A percentile compares a stretch with the other conserved stretches of the same genome.
Evolutionary conservation across 2,113 vertebrate genomes (phyloP).

Genomic region (Hippocampus zosterae): DNA sequence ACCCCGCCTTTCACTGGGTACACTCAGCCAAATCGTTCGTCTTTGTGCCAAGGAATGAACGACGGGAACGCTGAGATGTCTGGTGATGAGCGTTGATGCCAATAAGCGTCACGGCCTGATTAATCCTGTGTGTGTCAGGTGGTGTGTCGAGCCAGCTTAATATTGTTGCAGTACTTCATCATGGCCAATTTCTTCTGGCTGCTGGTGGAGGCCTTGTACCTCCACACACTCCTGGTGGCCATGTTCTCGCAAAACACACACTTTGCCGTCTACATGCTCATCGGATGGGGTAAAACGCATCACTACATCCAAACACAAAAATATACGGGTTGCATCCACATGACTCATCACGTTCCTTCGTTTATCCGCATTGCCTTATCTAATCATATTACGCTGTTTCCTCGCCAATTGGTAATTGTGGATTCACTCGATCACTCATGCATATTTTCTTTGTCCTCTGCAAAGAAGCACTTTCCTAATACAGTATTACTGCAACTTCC

Average conservation of each 20-base stretch:
- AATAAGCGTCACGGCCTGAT: slow-evolving; percentile 4
- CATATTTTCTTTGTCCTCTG: too few species aligned
- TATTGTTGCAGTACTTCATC: slow-evolving; percentile 86
- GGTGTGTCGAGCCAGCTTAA: slow-evolving; percentile 84
- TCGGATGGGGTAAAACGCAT: slow-evolving; percentile 84
- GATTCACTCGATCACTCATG: too few species aligned
- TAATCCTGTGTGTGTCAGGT: slow-evolving; percentile 60
- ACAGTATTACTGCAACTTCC: too few species aligned
- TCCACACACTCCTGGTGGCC: slow-evolving; percentile 82
- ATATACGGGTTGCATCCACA: too few species aligned
- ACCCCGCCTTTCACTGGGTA: too few species aligned
- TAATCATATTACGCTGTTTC: too few species aligned
- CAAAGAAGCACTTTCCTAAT: too few species aligned
- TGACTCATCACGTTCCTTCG: too few species aligned
- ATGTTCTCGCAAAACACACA: slow-evolving; percentile 79
- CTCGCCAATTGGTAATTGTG: too few species aligned
- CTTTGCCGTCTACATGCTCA: slow-evolving; percentile 82
- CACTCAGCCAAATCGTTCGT: background rate
- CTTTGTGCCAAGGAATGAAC: background rate
- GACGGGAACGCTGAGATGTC: background rate
- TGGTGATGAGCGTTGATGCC: background rate
- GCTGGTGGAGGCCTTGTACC: slow-evolving; percentile 87
- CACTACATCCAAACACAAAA: background rate
- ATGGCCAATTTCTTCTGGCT: slow-evolving; percentile 95
- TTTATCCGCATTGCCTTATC: too few species aligned